Percentiles rank a stretch among this genome's conserved stretches.
phyloP scores from a whole-genome alignment of 2,888 invertebrate genomes.

The Escarpia spicata region DNA sequence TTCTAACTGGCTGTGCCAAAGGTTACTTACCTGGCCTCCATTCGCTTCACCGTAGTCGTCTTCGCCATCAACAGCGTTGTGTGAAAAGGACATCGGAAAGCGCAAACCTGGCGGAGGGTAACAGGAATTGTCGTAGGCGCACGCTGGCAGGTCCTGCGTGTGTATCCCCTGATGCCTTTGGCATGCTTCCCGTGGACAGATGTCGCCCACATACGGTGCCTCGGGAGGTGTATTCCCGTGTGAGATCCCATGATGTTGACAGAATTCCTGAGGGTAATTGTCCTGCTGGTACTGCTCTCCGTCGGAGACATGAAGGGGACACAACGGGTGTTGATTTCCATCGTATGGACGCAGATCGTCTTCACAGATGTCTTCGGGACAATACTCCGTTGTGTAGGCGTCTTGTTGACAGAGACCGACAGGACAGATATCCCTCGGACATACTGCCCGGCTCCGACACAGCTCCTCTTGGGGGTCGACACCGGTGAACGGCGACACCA shows the following conservation, averaged over 20 bases:
- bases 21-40: neutral
- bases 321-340: neutral
- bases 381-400: neutral
- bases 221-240: neutral
- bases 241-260: neutral
- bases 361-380: neutral
- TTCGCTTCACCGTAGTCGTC: neutral
- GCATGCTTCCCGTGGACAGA: neutral
- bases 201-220: neutral
- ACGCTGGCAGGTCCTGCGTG: neutral
- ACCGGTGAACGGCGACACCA: neutral
- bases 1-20: neutral
- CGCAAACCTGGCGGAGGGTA: neutral
- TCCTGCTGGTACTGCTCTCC: neutral
- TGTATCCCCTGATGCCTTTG: neutral
- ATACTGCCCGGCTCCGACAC: neutral
- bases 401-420: neutral
- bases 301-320: neutral
- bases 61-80: neutral
- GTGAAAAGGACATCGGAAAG: neutral
- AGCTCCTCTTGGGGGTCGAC: neutral
- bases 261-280: neutral
- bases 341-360: neutral
- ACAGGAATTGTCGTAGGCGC: neutral
- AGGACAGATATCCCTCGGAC: slow-evolving; percentile 4